Evolutionary conservation across 2,113 vertebrate species (phyloP), one percentile per base, ranked within the genome.

Genomic region (Anolis sagrei): DNA sequence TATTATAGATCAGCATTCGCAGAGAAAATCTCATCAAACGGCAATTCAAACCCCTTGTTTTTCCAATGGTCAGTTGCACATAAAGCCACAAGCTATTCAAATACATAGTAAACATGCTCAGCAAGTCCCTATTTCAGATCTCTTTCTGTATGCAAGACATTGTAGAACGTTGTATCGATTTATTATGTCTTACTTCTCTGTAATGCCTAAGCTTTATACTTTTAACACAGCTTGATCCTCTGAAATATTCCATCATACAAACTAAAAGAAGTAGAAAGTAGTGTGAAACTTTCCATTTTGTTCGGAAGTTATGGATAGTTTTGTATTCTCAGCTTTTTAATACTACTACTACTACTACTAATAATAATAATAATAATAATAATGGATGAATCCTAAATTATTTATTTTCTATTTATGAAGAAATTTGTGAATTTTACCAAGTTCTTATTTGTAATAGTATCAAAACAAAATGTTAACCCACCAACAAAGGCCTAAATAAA

Each of bases 11-110:
- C 51, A 76, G 75, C 29, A 76, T 8, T 76, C 51, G 1, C 48
- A 54, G 51, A 27, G 16, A 68, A 68, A 68, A 68, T 68, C 27
- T n/a, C 29, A 29, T 11, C 29, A n/a, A 76, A 54, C 51, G 51
- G 49, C 49, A 76, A n/a, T 76, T 76, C 75, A 51, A 18, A 76
- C 75, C 48, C 7, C 14, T 76, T 54, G 48, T 54, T 76, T 76
- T 29, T 76, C 48, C 9, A 76, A n/a, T 49, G n/a, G 49, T n/a
- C 48, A 76, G 6, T 76, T 54, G n/a, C 51, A 49, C 75, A 76
- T 76, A 49, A 76, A 76, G 51, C 27, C 75, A 76, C 75, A 54
- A 76, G 51, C 49, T 76, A 49, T 76, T 76, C 51, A 29, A 76
- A 51, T 51, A 54, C 54, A 58, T 58, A 58, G 54, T 18, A 58